Base-by-base conservation (phyloP, 2,797 vertebrate species). In the Nannoperca obscura region DNA sequence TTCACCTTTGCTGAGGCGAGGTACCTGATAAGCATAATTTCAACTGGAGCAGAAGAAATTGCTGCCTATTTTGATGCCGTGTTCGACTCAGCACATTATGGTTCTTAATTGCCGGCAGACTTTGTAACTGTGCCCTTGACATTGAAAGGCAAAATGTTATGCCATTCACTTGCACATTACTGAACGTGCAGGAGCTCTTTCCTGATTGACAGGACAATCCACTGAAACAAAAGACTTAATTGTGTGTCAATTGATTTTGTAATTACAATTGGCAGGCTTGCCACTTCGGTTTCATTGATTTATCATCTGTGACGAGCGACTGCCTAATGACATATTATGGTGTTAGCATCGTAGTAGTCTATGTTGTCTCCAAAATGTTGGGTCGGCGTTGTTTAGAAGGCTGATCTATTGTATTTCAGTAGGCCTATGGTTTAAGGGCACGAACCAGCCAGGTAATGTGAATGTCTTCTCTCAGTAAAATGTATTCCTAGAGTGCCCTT, bases 21-120 rank as follows among this genome's bases (percentile, higher is more conserved):
- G 94, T 94, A 96, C 93, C 95, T 95, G 96, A 97, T 97, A 97
- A 96, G 94, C 91, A 95, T 94, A 91, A 95, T 97, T 96, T 96
- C 96, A 95, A 96, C 96, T 94, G 96, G 93, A 93, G 91, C 88
- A 94, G 94, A 92, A 95, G 93, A 94, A 95, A 93, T 89, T 95
- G 95, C 95, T 34, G 89, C 89, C 89, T 90, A 91, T 94, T 96
- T 95, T 95, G 92, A 93, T 88, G 85, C 89, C 20, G 63, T 64
- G 87, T 88, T 87, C 88, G 76, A 91, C 91, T 91, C 87, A 86
- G 90, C 90, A 85, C 76, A 89, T 91, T 92, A 94, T 81, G 82
- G 78, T 81, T 79, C 86, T 86, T 94, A 94, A 94, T 94, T 94
- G 90, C 84, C 19, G 83, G 84, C 88, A 87, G 93, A 91, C 84